Conservation (phyloP, 2,113 vertebrate genomes). For the Aythya baeri region DNA sequence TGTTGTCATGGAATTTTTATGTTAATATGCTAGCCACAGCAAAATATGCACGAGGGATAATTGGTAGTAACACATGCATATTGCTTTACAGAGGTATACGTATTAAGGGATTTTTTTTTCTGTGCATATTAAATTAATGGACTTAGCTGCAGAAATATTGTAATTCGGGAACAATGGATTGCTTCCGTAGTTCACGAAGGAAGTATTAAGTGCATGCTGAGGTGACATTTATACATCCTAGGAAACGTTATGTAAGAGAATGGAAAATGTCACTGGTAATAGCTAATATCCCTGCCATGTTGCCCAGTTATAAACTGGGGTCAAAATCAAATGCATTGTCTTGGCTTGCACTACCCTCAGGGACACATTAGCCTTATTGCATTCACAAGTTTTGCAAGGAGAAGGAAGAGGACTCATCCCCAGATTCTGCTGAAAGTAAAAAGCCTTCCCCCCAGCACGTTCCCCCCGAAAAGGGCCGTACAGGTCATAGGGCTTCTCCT, state of each 20-base stretch:
- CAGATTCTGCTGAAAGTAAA: neutral
- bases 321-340: neutral
- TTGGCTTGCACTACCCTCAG: neutral
- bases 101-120: neutral
- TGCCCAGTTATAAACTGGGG: conserved; percentile 17
- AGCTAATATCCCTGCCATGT: neutral
- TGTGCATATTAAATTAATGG: neutral
- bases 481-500: neutral
- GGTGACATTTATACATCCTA: conserved; percentile 26
- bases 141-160: neutral
- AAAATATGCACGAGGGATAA: neutral
- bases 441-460: neutral
- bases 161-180: neutral
- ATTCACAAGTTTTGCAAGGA: neutral
- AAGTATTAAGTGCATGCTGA: conserved; percentile 21
- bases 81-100: neutral
- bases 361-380: neutral
- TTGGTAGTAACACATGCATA: neutral
- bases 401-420: neutral
- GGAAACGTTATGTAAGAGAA: neutral
- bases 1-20: conserved; percentile 13
- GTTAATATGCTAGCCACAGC: neutral
- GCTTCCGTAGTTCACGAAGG: neutral
- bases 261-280: conserved; percentile 19
- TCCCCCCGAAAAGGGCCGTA: neutral